Evolutionary conservation across 2,888 invertebrate species (phyloP).

Genomic region (Drosophila borborema): DNA sequence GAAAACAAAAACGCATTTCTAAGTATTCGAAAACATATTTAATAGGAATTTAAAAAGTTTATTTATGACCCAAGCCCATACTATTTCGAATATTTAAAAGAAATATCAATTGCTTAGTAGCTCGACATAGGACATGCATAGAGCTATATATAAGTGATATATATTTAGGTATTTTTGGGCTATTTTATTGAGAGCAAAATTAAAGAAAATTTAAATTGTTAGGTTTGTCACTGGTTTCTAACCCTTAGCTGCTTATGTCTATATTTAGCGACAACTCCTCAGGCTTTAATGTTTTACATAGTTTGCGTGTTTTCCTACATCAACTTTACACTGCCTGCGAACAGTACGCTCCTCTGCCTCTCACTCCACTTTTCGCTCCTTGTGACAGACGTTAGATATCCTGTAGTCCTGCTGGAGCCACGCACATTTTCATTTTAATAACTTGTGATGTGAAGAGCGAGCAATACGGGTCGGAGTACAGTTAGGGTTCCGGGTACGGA

Average conservation of each 20-base stretch:
- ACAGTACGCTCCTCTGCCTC: background rate
- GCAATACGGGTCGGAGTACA: conserved; percentile 3
- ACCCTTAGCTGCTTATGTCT: conserved; percentile 4
- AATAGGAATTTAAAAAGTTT: conserved; percentile 27
- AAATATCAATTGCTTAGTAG: conserved; percentile 25
- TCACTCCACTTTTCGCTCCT: background rate
- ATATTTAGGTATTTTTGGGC: background rate
- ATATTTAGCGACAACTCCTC: conserved; percentile 12
- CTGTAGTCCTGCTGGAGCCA: conserved; percentile 58
- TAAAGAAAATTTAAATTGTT: background rate
- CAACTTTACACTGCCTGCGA: conserved; percentile 3
- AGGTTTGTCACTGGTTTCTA: background rate
- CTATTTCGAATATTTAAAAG: background rate
- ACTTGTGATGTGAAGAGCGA: conserved; percentile 29
- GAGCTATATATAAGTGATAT: background rate
- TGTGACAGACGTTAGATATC: conserved; percentile 2
- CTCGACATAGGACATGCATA: background rate
- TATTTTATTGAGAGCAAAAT: background rate
- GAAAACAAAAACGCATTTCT: background rate
- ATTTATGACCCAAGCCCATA: conserved; percentile 16
- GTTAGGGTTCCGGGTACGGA: conserved; percentile 6
- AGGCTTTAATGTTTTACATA: conserved; percentile 52
- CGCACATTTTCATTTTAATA: conserved; percentile 65
- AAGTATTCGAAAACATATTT: conserved; percentile 18
- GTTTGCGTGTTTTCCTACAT: conserved; percentile 57